Evolutionary conservation across 2,113 vertebrate genomes (phyloP).

Genomic region (Nothoprocta pentlandii): DNA sequence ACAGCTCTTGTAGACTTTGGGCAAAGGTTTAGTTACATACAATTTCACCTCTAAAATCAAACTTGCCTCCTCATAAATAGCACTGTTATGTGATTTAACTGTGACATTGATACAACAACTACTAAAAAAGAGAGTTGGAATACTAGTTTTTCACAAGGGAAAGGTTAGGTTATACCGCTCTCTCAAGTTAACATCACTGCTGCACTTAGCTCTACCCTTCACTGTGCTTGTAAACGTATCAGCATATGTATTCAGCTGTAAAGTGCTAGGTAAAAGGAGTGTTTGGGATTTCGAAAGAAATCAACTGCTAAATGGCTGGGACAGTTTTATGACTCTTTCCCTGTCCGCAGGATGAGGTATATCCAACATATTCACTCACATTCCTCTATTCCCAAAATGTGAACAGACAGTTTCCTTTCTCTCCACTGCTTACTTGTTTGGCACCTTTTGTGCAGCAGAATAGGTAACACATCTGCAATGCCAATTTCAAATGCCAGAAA

Average conservation of each 20-base stretch:
- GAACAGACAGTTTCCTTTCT: constrained; percentile 35
- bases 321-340: constrained; percentile 60
- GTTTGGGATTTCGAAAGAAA: constrained; percentile 65
- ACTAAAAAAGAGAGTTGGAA: constrained; percentile 75
- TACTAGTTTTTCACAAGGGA: constrained; percentile 75
- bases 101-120: constrained; percentile 59
- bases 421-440: constrained; percentile 24
- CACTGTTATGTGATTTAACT: neutral
- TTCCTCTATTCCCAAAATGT: constrained; percentile 44
- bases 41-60: constrained; percentile 55
- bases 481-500: constrained; percentile 36
- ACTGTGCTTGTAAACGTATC: constrained; percentile 68
- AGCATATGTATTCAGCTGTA: constrained; percentile 52
- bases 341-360: constrained; percentile 62
- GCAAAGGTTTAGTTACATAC: neutral
- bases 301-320: constrained; percentile 48
- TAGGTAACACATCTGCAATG: constrained; percentile 56
- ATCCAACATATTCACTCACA: constrained; percentile 15
- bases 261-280: constrained; percentile 55
- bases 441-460: constrained; percentile 58
- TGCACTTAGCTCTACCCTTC: constrained; percentile 73
- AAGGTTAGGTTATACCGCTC: constrained; percentile 54
- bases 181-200: constrained; percentile 59
- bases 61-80: constrained; percentile 1
- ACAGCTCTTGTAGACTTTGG: neutral